Evolutionary conservation across 2,113 vertebrate genomes (phyloP).

Genomic region (Leptodactylus fuscus): DNA sequence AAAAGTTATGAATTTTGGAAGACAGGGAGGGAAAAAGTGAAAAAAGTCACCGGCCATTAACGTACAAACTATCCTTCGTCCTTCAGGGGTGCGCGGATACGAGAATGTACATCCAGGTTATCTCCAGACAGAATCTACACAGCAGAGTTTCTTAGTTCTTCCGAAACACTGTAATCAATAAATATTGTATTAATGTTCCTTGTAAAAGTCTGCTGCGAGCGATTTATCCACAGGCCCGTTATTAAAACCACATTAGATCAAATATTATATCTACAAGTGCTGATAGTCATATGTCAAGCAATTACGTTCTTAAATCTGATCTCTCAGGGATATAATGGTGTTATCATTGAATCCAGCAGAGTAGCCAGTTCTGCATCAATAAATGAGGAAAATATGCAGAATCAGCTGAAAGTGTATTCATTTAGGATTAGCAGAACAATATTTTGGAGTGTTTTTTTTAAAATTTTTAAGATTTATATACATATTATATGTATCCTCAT

Average conservation of each 20-base stretch:
- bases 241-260: slow-evolving; percentile 12
- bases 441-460: neutral
- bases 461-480: too few species aligned
- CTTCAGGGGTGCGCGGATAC: too few species aligned
- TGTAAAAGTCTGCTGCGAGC: neutral
- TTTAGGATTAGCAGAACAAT: neutral
- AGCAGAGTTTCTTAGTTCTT: neutral
- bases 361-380: neutral
- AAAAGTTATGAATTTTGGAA: too few species aligned
- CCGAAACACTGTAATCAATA: neutral
- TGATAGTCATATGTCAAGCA: neutral
- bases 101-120: too few species aligned
- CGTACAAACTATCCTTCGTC: too few species aligned
- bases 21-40: too few species aligned
- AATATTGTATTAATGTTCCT: neutral
- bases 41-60: too few species aligned
- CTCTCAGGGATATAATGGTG: neutral
- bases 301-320: neutral
- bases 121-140: too few species aligned
- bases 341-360: neutral
- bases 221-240: neutral
- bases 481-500: too few species aligned
- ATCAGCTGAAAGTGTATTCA: neutral
- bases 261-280: neutral
- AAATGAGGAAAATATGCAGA: too few species aligned